Conservation (phyloP, 2,113 vertebrate genomes). For the Phyllostomus discolor region DNA sequence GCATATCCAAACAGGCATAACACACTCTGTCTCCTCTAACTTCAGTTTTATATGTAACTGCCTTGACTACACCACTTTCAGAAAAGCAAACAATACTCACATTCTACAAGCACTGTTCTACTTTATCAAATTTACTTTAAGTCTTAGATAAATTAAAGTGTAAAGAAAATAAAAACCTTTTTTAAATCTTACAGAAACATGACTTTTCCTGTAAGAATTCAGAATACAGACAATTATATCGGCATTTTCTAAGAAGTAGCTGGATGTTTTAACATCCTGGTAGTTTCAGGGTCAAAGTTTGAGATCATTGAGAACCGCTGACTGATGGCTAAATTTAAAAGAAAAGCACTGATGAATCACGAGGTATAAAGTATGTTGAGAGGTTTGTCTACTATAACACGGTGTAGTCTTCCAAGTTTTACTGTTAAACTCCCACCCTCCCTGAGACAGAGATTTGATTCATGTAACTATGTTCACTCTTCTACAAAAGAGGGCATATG, state of each 20-base stretch:
- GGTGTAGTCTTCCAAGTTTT: background rate
- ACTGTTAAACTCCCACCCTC: background rate
- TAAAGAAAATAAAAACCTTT: background rate
- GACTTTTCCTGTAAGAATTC: background rate
- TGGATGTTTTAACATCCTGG: background rate
- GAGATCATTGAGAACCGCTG: background rate
- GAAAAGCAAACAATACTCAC: background rate
- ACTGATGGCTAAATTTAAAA: background rate
- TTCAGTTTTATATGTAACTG: background rate
- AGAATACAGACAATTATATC: background rate
- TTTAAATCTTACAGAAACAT: background rate
- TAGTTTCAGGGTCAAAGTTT: background rate
- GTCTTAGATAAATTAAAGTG: background rate
- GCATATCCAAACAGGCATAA: background rate
- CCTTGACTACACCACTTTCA: background rate
- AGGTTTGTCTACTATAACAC: background rate
- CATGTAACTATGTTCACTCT: background rate
- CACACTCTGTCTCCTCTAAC: background rate
- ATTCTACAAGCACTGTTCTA: background rate
- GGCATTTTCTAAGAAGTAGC: background rate
- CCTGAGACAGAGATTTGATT: background rate
- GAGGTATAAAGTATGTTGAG: background rate
- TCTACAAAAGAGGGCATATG: background rate
- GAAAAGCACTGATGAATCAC: background rate
- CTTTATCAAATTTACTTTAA: background rate